phyloP scores from a whole-genome alignment of 2,888 invertebrate species.

The Rhyacophila evoluta region DNA sequence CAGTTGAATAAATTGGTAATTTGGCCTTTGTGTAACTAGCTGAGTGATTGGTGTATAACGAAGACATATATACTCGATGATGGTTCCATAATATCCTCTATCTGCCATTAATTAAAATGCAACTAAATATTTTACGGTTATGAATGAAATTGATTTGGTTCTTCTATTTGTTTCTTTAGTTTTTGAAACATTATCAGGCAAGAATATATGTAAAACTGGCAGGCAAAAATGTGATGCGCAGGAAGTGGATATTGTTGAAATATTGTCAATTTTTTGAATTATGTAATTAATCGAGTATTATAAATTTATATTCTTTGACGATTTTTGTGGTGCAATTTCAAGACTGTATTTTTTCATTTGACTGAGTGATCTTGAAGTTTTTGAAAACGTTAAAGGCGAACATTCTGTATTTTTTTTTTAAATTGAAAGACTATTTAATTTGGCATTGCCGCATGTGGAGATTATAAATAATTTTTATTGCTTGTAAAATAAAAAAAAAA shows the following conservation, averaged over 20 bases:
- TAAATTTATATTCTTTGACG: neutral
- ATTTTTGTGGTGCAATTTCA: constrained; percentile 13
- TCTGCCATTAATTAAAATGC: neutral
- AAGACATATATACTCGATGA: neutral
- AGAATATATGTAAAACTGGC: too few species aligned
- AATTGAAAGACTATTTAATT: neutral
- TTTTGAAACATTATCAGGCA: too few species aligned
- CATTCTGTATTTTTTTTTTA: neutral
- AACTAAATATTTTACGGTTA: too few species aligned
- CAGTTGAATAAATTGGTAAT: too few species aligned
- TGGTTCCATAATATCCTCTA: neutral
- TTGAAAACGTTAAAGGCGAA: neutral
- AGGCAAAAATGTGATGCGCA: too few species aligned
- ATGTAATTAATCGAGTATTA: too few species aligned
- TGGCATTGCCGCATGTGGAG: neutral
- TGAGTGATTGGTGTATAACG: neutral
- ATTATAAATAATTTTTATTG: neutral
- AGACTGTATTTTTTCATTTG: constrained; percentile 21
- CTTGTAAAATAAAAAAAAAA: neutral
- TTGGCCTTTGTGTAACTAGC: too few species aligned
- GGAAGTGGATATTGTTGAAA: too few species aligned
- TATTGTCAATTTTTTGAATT: too few species aligned
- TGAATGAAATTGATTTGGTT: too few species aligned
- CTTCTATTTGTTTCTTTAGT: too few species aligned
- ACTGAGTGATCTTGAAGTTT: neutral